These are phyloP conservation scores for Odontamblyopus rebecca DNA, from an alignment of 2,797 vertebrate genomes.

Conservation along the genomic window DNA sequence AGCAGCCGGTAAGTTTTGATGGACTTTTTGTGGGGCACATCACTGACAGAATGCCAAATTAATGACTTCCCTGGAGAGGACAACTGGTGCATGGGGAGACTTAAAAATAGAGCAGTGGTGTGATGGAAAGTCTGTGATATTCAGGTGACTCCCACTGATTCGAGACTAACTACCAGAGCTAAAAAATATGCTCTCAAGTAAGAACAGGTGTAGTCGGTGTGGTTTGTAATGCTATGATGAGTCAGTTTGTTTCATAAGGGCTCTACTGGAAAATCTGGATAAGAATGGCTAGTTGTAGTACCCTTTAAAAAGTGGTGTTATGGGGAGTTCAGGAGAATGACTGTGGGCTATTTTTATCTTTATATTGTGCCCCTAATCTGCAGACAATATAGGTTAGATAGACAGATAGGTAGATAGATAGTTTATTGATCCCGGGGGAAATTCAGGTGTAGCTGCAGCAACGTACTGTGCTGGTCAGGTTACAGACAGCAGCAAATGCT, in stretches of 20 bases:
- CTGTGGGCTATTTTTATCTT: too few relatives aligned
- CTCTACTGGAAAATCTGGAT: not conserved
- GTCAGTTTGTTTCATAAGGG: constrained; percentile 3
- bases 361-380: too few relatives aligned
- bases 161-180: constrained; percentile 41
- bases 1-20: constrained; percentile 65
- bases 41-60: constrained; percentile 72
- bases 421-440: too few relatives aligned
- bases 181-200: constrained; percentile 2
- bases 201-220: constrained; percentile 21
- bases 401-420: too few relatives aligned
- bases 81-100: constrained; percentile 54
- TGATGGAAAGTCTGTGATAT: constrained; percentile 63
- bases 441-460: too few relatives aligned
- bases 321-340: not conserved
- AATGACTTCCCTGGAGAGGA: constrained; percentile 71
- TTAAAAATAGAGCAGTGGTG: constrained; percentile 69
- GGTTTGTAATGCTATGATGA: constrained; percentile 9
- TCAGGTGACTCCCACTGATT: constrained; percentile 53
- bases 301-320: not conserved
- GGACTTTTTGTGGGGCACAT: constrained; percentile 70
- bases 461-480: too few relatives aligned
- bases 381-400: too few relatives aligned
- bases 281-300: not conserved
- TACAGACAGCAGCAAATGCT: too few relatives aligned